A percentile compares a stretch with the other conserved stretches of the same genome.
phyloP scores from a whole-genome alignment of 2,113 vertebrate species.

The Micronycteris hirsuta region DNA sequence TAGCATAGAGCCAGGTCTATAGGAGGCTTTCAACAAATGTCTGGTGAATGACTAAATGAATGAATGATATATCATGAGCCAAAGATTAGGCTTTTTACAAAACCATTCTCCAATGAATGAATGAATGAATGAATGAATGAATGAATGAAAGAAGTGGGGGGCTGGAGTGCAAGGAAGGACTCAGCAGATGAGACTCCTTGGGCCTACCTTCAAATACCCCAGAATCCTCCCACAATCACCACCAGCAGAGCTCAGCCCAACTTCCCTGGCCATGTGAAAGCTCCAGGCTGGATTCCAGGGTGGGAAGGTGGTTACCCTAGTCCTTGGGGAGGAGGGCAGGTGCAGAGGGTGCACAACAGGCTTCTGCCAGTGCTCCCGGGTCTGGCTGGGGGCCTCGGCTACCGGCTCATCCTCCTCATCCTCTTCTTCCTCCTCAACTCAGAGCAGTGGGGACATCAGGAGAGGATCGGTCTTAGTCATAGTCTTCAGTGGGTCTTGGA shows the following conservation, averaged over 20 bases:
- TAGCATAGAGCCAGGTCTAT: neutral
- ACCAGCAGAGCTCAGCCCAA: neutral
- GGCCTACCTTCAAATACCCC: neutral
- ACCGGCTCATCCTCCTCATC: constrained; percentile 79
- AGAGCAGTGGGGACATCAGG: constrained; percentile 77
- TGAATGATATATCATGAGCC: constrained; percentile 27
- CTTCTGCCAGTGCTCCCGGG: constrained; percentile 84
- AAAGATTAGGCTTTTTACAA: constrained; percentile 27
- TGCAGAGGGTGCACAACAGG: constrained; percentile 90
- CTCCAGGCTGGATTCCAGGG: neutral
- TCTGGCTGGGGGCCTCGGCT: constrained; percentile 84
- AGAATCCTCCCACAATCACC: neutral
- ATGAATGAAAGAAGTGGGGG: rapidly evolving
- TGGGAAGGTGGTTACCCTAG: constrained; percentile 82
- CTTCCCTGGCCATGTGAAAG: neutral
- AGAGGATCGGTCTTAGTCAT: constrained; percentile 89
- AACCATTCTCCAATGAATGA: constrained; percentile 1
- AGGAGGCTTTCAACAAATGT: neutral
- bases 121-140: too few species aligned
- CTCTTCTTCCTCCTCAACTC: constrained; percentile 70
- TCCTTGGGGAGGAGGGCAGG: constrained; percentile 92
- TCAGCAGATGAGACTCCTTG: neutral
- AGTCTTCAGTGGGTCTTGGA: neutral
- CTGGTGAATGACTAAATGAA: constrained; percentile 52
- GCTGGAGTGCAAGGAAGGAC: neutral